phyloP scores from a whole-genome alignment of 1,140 invertebrate species.

The Potamilus streckersoni region DNA sequence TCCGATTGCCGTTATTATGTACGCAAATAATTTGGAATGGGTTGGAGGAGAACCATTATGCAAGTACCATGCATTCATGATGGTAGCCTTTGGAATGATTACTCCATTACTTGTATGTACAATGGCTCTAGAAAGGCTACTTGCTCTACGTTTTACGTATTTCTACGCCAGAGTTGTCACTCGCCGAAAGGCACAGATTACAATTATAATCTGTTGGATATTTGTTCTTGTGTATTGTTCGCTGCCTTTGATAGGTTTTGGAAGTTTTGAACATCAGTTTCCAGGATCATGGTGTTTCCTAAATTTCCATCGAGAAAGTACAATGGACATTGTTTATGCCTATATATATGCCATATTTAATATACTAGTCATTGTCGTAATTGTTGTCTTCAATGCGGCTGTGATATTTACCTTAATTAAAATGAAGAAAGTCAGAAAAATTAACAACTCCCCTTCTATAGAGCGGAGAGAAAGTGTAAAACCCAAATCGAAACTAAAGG shows the following conservation, averaged over 20 bases:
- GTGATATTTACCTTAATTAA: slow-evolving; percentile 60
- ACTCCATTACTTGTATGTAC: slow-evolving; percentile 66
- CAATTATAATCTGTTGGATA: slow-evolving; percentile 57
- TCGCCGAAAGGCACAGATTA: slow-evolving; percentile 49
- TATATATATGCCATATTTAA: slow-evolving; percentile 59
- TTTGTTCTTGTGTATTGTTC: slow-evolving; percentile 59
- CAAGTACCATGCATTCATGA: slow-evolving; percentile 65
- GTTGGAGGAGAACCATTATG: slow-evolving; percentile 60
- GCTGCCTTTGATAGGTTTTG: slow-evolving; percentile 65
- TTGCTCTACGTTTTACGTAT: slow-evolving; percentile 66
- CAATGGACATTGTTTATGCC: slow-evolving; percentile 53
- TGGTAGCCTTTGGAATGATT: slow-evolving; percentile 65
- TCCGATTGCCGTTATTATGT: slow-evolving; percentile 64
- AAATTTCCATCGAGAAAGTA: slow-evolving; percentile 65
- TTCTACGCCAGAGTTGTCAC: slow-evolving; percentile 63
- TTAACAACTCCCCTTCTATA: slow-evolving; percentile 45
- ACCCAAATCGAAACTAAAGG: slow-evolving; percentile 38
- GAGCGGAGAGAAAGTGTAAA: slow-evolving; percentile 27
- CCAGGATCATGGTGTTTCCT: slow-evolving; percentile 69
- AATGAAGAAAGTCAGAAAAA: slow-evolving; percentile 47
- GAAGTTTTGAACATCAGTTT: slow-evolving; percentile 65
- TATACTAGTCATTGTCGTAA: slow-evolving; percentile 55
- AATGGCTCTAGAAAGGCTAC: slow-evolving; percentile 66
- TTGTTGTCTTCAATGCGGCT: slow-evolving; percentile 58
- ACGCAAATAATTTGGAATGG: slow-evolving; percentile 63